A percentile compares a stretch with the other conserved stretches of the same genome.
These are phyloP conservation scores for Varroa destructor DNA, from an alignment of 1,140 invertebrate genomes.

Conservation along the genomic window DNA sequence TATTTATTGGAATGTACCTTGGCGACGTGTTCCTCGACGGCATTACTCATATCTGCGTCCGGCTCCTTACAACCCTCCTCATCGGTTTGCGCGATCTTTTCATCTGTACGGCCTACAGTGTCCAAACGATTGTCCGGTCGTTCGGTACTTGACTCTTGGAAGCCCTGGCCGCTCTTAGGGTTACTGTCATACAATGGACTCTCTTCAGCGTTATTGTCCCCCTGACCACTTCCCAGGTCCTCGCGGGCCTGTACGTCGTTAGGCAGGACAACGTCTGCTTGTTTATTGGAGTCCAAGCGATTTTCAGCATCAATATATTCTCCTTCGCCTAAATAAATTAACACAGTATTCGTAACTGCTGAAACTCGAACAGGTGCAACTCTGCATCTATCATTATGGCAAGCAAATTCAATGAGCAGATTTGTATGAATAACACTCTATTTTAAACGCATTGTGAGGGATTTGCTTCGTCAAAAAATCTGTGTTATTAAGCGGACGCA, in stretches of 20 bases:
- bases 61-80: constrained; percentile 8
- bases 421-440: no score
- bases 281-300: neutral
- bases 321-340: neutral
- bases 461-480: no score
- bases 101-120: neutral
- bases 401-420: no score
- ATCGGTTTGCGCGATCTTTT: constrained; percentile 2
- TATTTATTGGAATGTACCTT: neutral
- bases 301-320: neutral
- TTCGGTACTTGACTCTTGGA: neutral
- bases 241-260: constrained; percentile 19
- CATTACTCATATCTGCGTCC: neutral
- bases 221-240: constrained; percentile 28
- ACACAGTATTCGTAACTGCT: no score
- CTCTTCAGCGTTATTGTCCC: no score
- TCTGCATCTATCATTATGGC: no score
- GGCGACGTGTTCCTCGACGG: neutral
- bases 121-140: neutral
- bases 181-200: neutral
- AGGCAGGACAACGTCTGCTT: constrained; percentile 3
- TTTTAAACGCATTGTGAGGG: no score
- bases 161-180: neutral
- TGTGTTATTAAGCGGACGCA: no score
- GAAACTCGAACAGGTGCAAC: no score